phyloP scores from a whole-genome alignment of 2,888 invertebrate species.

The Odontocerum albicorne region DNA sequence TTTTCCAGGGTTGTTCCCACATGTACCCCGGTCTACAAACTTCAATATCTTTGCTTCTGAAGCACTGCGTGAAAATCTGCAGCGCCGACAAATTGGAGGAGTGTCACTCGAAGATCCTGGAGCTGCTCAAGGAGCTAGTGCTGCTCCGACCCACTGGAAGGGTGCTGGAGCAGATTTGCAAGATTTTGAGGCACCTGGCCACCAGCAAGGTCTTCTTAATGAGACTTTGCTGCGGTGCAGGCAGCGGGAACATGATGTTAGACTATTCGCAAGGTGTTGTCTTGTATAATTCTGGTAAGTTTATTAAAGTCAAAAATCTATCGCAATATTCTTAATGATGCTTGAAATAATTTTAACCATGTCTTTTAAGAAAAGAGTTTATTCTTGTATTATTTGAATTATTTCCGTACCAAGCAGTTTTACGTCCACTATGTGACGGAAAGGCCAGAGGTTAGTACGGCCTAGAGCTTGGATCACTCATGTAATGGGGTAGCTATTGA shows the following conservation, averaged over 20 bases:
- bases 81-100: conserved; percentile 7
- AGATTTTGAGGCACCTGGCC: conserved; percentile 39
- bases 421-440: background rate
- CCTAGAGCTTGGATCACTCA: too few species aligned
- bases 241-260: conserved; percentile 44
- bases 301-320: too few species aligned
- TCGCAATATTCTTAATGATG: too few species aligned
- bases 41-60: conserved; percentile 40
- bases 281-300: conserved; percentile 48
- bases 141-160: conserved; percentile 44
- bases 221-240: conserved; percentile 41
- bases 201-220: conserved; percentile 37
- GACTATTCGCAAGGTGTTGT: conserved; percentile 53
- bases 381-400: background rate
- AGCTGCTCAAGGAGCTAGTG: conserved; percentile 42
- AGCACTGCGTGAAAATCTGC: conserved; percentile 25
- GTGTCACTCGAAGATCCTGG: conserved; percentile 34
- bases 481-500: too few species aligned
- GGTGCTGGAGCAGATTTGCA: conserved; percentile 42
- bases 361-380: too few species aligned
- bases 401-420: background rate
- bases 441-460: background rate
- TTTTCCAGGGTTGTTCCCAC: conserved; percentile 48
- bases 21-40: conserved; percentile 46
- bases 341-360: too few species aligned